Base-by-base conservation (phyloP, 1,140 invertebrate genomes). In the Hylaeus volcanicus region DNA sequence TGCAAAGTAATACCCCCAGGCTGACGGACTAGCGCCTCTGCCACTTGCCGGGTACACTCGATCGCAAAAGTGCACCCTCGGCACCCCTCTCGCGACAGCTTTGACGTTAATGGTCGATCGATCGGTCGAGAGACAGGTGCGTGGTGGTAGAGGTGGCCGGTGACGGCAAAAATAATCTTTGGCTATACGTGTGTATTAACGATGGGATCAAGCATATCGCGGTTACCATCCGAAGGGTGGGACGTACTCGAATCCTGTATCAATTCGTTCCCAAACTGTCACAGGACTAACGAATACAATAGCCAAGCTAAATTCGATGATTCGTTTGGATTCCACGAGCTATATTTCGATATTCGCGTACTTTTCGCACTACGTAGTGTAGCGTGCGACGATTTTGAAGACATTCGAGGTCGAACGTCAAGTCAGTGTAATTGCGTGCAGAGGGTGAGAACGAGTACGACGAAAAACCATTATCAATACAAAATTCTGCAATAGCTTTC, bases 81-180 rank as follows among this genome's bases (percentile, higher is more conserved):
- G 37, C 61, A 0, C 65, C 65, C 60, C 78, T 65, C 71, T 65
- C 83, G 68, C 70, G 71, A 78, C 55, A 68, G 85, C 83, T 86
- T 86, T 86, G 85, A 86, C 85, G 84, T 86, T 86, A 86, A 86
- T 86, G 85, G 84, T 86, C 85, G 84, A 86, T 86, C 85, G 85
- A 86, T 86, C 85, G 84, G 60, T 11, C 74, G 69, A 41, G 72
- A 87, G 81, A 88, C 74, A 87, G 81, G 79, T 26, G 26, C 26
- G 26, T 26, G 26, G 26, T 87, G 80, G 76, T 74, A 71, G 70
- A 66, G 37, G 39, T 71, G 55, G 39, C 65, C 26, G 73, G 72
- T 86, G 64, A 41, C 69, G 79, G 69, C 81, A 86, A 87, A 86
- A 87, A 84, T 82, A 84, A 87, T 86, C 78, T 84, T 79, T 53